These are phyloP conservation scores for Nycticorax nycticorax DNA, from an alignment of 2,113 vertebrate genomes.

Conservation along the genomic window DNA sequence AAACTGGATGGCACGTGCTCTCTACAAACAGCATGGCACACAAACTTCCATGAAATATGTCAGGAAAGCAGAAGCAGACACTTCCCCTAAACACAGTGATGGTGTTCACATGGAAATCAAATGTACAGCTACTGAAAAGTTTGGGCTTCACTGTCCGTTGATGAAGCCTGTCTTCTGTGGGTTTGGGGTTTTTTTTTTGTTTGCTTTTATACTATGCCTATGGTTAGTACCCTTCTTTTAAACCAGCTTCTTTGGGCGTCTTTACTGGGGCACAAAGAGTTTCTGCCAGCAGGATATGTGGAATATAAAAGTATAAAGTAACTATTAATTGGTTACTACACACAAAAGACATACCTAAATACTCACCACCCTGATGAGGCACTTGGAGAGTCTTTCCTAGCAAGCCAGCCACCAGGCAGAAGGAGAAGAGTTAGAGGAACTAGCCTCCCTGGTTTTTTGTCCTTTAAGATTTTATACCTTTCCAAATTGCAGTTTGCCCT, in stretches of 20 bases:
- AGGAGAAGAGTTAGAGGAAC: background rate
- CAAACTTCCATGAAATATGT: background rate
- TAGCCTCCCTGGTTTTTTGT: background rate
- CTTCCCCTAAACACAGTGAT: background rate
- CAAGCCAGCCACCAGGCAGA: background rate
- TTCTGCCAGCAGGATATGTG: background rate
- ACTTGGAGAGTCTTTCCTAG: background rate
- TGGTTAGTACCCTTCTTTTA: background rate
- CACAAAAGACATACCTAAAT: background rate
- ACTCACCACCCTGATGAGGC: background rate
- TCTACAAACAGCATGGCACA: background rate
- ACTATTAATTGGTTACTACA: background rate
- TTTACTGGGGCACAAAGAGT: background rate
- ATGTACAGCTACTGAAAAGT: background rate
- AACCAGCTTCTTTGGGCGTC: background rate
- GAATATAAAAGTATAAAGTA: background rate
- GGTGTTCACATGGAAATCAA: background rate
- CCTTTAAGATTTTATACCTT: background rate
- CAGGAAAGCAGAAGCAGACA: background rate
- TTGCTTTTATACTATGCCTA: background rate
- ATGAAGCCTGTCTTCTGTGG: background rate
- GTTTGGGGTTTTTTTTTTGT: background rate
- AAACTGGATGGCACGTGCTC: background rate
- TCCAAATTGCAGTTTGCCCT: background rate
- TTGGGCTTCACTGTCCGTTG: accelerated